phyloP scores from a whole-genome alignment of 2,797 vertebrate species.

The Silurus aristotelis region DNA sequence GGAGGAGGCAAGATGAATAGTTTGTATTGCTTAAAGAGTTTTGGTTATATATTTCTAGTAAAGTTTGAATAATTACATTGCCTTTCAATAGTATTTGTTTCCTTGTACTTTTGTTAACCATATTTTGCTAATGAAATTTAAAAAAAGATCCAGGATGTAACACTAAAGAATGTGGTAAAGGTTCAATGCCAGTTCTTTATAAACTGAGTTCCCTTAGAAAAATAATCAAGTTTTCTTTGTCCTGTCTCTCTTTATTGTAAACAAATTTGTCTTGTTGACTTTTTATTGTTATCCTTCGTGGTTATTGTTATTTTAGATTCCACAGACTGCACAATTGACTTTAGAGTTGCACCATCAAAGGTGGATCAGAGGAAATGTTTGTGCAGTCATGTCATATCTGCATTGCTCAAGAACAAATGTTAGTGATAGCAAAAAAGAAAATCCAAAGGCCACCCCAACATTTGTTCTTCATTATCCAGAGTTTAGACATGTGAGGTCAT shows the following conservation, averaged over 20 bases:
- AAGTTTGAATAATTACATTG: constrained; percentile 28
- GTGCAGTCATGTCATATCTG: constrained; percentile 44
- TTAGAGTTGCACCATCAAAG: constrained; percentile 16
- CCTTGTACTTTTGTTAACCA: background rate
- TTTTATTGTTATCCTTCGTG: background rate
- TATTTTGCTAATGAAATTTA: background rate
- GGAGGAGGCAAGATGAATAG: constrained; percentile 39
- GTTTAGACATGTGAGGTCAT: constrained; percentile 69
- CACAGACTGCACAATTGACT: constrained; percentile 13
- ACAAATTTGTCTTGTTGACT: background rate
- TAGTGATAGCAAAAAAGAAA: constrained; percentile 60
- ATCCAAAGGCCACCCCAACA: constrained; percentile 60
- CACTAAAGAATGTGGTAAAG: background rate
- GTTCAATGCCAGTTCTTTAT: background rate
- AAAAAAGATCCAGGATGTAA: background rate
- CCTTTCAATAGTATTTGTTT: background rate
- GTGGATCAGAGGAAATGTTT: constrained; percentile 34
- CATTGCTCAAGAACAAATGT: constrained; percentile 53
- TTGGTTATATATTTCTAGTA: constrained; percentile 25
- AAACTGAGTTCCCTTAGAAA: background rate
- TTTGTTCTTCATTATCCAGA: constrained; percentile 70
- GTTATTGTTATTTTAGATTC: background rate
- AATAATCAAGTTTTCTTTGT: background rate
- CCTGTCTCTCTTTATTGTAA: background rate
- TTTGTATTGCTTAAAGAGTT: constrained; percentile 44